Percentiles rank a stretch among this genome's conserved stretches.
Evolutionary conservation across 2,888 invertebrate genomes (phyloP).

Genomic region (Panzeria rudis): DNA sequence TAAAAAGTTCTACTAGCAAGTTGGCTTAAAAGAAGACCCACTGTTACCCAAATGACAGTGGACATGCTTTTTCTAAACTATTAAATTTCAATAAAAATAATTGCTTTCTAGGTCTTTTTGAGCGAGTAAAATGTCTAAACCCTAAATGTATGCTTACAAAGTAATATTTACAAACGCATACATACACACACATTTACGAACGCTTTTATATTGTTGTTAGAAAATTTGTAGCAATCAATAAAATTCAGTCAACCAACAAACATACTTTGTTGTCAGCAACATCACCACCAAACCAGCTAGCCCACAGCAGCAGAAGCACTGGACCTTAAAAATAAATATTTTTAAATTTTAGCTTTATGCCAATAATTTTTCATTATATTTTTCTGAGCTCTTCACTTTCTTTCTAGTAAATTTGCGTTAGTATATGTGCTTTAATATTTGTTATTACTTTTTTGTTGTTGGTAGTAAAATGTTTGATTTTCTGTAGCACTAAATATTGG

Average conservation of each 20-base stretch:
- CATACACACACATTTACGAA: not conserved
- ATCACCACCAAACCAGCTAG: not conserved
- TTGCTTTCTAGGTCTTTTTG: not conserved
- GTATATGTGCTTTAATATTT: conserved; percentile 26
- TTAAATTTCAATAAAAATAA: not conserved
- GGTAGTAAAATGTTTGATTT: conserved; percentile 67
- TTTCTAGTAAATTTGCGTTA: not conserved
- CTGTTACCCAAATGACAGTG: too few species aligned
- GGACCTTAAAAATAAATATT: conserved; percentile 6
- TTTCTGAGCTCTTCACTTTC: not conserved
- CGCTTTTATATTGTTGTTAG: not conserved
- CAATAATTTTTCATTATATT: conserved; percentile 19
- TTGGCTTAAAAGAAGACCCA: too few species aligned
- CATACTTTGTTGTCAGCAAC: conserved; percentile 2
- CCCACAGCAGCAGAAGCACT: not conserved
- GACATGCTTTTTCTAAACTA: too few species aligned
- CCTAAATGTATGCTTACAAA: conserved; percentile 40
- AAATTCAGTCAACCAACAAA: conserved; percentile 55
- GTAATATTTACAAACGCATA: conserved; percentile 4
- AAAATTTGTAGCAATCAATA: conserved; percentile 57
- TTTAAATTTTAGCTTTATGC: conserved; percentile 29
- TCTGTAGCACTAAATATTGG: conserved; percentile 73
- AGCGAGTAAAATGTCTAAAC: not conserved
- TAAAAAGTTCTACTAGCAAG: too few species aligned
- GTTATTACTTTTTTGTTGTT: conserved; percentile 31